These are phyloP conservation scores for Hipparchia sbordonii DNA, from an alignment of 2,888 invertebrate genomes.

Conservation along the genomic window DNA sequence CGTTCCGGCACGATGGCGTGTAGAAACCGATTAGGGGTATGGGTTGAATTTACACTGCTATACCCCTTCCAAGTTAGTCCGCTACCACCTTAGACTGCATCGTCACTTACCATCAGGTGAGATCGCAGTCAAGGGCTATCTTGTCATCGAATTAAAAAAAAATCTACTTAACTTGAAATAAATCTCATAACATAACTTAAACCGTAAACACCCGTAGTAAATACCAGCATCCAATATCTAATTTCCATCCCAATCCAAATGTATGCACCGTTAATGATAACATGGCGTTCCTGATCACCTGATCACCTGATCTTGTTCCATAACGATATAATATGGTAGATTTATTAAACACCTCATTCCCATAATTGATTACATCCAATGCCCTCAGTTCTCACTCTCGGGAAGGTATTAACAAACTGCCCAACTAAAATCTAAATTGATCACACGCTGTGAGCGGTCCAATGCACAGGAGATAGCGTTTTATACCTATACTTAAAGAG, in stretches of 20 bases:
- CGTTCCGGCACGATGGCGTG: too few relatives aligned
- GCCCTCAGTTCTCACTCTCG: conserved; percentile 55
- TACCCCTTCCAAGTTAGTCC: too few relatives aligned
- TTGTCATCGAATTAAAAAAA: too few relatives aligned
- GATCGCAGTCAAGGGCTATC: too few relatives aligned
- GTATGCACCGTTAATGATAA: conserved; percentile 32
- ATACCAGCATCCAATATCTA: conserved; percentile 12
- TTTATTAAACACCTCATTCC: conserved; percentile 37
- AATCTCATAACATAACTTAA: background rate
- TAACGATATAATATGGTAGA: conserved; percentile 22
- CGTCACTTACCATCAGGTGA: too few relatives aligned
- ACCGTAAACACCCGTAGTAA: background rate
- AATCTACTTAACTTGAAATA: background rate
- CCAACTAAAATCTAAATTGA: conserved; percentile 51
- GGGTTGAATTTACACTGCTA: too few relatives aligned
- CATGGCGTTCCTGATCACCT: conserved; percentile 24
- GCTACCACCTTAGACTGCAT: too few relatives aligned
- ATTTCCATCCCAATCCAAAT: conserved; percentile 20
- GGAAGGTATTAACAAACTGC: conserved; percentile 53
- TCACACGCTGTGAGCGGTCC: conserved; percentile 50
- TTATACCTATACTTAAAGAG: background rate
- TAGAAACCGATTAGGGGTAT: too few relatives aligned
- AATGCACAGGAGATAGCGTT: conserved; percentile 35
- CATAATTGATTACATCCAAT: conserved; percentile 60
- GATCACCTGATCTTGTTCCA: conserved; percentile 12